phyloP scores from a whole-genome alignment of 2,113 vertebrate genomes.

The Ia io region DNA sequence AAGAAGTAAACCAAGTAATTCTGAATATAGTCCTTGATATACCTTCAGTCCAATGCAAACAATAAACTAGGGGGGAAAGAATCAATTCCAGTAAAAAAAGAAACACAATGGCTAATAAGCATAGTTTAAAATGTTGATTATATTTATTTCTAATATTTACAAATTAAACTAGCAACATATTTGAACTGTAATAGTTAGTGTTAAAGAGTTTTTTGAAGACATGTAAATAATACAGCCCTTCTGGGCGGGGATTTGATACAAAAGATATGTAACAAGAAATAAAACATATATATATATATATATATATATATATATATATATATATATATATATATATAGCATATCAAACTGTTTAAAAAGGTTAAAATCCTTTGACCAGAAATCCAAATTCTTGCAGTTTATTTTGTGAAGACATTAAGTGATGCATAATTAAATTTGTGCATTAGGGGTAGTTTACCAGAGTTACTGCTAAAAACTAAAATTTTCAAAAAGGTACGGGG shows the following conservation, averaged over 20 bases:
- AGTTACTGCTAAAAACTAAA: constrained; percentile 1
- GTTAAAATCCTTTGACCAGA: background rate
- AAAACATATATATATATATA: no score
- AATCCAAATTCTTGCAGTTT: constrained; percentile 7
- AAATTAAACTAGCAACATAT: background rate
- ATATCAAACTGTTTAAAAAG: background rate
- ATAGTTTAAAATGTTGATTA: background rate
- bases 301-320: no score
- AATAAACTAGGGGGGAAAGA: background rate
- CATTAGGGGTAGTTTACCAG: background rate
- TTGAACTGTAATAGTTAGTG: background rate
- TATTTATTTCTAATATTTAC: background rate
- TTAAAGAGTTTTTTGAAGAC: background rate
- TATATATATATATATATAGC: no score
- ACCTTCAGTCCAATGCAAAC: background rate
- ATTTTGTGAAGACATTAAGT: background rate
- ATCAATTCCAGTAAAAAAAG: background rate
- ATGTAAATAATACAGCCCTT: background rate
- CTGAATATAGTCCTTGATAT: background rate
- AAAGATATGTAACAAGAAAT: no score
- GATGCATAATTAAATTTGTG: background rate
- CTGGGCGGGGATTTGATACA: background rate
- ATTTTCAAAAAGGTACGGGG: background rate
- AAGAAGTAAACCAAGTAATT: background rate
- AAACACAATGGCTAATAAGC: background rate